Conservation (phyloP, 2,797 vertebrate genomes). For the Acomys russatus region DNA sequence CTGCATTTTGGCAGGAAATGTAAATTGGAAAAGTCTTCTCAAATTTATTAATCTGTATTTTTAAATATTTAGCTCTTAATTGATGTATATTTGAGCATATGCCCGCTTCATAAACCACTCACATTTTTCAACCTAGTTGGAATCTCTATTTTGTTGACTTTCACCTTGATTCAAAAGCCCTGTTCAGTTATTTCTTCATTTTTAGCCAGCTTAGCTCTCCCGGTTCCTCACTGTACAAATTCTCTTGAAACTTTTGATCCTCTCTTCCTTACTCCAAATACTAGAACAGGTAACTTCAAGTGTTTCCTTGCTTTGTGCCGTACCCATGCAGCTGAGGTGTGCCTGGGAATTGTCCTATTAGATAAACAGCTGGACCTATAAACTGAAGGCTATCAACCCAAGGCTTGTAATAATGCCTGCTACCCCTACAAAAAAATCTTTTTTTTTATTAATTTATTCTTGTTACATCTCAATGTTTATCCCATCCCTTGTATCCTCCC, state of each 20-base stretch:
- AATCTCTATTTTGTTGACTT: conserved; percentile 30
- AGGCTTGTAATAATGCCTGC: neutral
- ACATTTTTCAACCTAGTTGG: conserved; percentile 1
- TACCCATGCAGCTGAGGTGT: neutral
- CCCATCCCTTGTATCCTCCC: too few relatives aligned
- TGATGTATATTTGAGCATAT: too few relatives aligned
- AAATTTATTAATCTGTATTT: neutral
- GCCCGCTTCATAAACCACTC: neutral
- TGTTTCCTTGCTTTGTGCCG: conserved; percentile 19
- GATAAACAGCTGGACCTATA: neutral
- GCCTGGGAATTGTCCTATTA: neutral
- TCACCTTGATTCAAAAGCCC: neutral
- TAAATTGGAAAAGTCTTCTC: conserved; percentile 28
- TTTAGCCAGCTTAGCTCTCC: neutral
- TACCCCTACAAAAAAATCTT: neutral
- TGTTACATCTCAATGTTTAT: too few relatives aligned
- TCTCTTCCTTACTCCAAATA: conserved; percentile 29
- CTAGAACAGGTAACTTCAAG: neutral
- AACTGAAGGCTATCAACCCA: conserved; percentile 10
- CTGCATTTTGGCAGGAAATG: conserved; percentile 45
- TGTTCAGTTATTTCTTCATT: neutral
- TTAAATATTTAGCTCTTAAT: neutral
- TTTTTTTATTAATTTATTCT: too few relatives aligned
- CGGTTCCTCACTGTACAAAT: conserved; percentile 28
- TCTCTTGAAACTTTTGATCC: neutral